These are phyloP conservation scores for Sitta europaea DNA, from an alignment of 2,113 vertebrate genomes.

Conservation along the genomic window DNA sequence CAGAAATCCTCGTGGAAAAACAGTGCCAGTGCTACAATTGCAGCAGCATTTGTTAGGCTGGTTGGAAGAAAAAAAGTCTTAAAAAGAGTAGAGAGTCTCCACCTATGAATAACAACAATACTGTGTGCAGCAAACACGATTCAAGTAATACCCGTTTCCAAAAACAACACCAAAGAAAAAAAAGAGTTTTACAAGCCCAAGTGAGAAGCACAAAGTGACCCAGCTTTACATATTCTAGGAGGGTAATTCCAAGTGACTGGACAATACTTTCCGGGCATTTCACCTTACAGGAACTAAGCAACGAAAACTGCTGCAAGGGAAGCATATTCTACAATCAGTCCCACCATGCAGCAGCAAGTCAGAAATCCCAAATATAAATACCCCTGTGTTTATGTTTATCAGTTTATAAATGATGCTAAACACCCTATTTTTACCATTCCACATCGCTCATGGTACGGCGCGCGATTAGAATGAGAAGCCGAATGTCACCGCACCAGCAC, in stretches of 20 bases:
- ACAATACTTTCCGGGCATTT: background rate
- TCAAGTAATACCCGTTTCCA: background rate
- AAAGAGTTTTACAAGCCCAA: background rate
- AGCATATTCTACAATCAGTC: background rate
- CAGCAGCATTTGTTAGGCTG: background rate
- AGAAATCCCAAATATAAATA: background rate
- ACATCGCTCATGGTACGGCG: accelerated
- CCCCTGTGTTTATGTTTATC: background rate
- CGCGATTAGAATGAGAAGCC: background rate
- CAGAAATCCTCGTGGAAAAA: background rate
- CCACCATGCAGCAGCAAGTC: background rate
- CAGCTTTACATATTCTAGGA: background rate
- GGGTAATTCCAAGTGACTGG: accelerated
- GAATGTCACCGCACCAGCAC: background rate
- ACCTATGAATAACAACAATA: background rate
- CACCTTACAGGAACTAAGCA: background rate
- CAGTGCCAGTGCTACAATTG: background rate
- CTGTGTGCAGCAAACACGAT: accelerated
- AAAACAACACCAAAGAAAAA: background rate
- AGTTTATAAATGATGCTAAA: background rate
- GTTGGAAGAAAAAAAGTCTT: background rate
- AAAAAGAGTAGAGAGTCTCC: background rate
- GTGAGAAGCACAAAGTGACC: background rate
- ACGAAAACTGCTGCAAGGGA: background rate
- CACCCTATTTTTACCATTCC: background rate